phyloP scores from a whole-genome alignment of 2,113 vertebrate species.

The Colinus virginianus region DNA sequence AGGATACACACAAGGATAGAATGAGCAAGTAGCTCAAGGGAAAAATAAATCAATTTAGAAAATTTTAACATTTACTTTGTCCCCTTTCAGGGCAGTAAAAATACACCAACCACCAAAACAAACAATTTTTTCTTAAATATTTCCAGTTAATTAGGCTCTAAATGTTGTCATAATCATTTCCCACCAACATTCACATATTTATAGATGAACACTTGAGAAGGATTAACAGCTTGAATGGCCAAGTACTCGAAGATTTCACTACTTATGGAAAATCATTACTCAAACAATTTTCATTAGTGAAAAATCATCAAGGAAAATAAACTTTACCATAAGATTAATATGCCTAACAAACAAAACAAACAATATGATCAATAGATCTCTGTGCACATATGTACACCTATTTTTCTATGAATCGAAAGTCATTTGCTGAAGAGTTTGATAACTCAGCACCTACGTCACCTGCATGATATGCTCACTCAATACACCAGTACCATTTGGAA shows the following conservation, averaged over 20 bases:
- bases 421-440: rapidly evolving
- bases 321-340: neutral
- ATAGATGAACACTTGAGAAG: neutral
- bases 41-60: neutral
- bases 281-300: neutral
- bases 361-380: neutral
- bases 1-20: neutral
- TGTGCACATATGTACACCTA: rapidly evolving
- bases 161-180: neutral
- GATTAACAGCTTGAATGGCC: neutral
- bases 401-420: neutral
- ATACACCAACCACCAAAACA: neutral
- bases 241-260: neutral
- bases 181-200: neutral
- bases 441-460: neutral
- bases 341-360: neutral
- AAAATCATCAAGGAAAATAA: neutral
- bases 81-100: neutral
- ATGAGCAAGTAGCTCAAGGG: neutral
- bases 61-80: neutral
- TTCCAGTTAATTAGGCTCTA: neutral
- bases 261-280: neutral
- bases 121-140: neutral
- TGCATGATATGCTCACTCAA: neutral
- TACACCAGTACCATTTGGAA: neutral